Base-by-base conservation (phyloP, 2,113 vertebrate genomes). In the Mesocricetus auratus region DNA sequence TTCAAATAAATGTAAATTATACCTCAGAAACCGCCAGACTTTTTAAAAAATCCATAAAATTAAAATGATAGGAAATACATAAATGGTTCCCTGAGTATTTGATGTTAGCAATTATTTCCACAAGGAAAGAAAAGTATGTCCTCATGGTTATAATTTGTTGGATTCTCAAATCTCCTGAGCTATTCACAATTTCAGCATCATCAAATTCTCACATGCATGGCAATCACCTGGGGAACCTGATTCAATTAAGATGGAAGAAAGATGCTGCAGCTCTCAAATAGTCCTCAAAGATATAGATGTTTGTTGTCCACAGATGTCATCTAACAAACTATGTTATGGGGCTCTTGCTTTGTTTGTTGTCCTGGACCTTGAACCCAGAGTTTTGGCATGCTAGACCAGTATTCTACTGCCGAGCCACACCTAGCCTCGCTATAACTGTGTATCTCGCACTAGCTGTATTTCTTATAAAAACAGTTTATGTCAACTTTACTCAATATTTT, bases 31-130 rank as follows among this genome's bases (percentile, higher is more conserved):
- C 86, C 39, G 7, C 29, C 36, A 36, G 45, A 92, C 53, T 56
- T n/a, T n/a, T 71, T 29, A 24, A 47, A 29, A 91, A 88, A 56
- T 66, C 81, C 58, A 85, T 82, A 95, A 94, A 91, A 81, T 60
- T 78, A 29, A 73, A 91, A 82, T 12, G 15, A 5, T 60, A 94
- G 33, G 71, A 89, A 95, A 45, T 77, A 90, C 50, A n/a, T 58
- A 47, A 82, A 73, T 60, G 15, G 15, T 3, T 78, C 36, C 58
- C 39, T 62, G 16, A 45, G 45, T 89, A 89, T 77, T 45, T 82
- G 36, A 91, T 78, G 39, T 42, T 60, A 93, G n/a, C 39, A 91
- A 78, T 87, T 90, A 60, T 87, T 95, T 78, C 24, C 5, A 83
- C 53, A 16, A 86, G 86, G 16, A 77, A 90, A 85, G 74, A 92